Evolutionary conservation across 2,797 vertebrate species (phyloP), one percentile per base, ranked within the genome.

Genomic region (Urosaurus nigricauda): DNA sequence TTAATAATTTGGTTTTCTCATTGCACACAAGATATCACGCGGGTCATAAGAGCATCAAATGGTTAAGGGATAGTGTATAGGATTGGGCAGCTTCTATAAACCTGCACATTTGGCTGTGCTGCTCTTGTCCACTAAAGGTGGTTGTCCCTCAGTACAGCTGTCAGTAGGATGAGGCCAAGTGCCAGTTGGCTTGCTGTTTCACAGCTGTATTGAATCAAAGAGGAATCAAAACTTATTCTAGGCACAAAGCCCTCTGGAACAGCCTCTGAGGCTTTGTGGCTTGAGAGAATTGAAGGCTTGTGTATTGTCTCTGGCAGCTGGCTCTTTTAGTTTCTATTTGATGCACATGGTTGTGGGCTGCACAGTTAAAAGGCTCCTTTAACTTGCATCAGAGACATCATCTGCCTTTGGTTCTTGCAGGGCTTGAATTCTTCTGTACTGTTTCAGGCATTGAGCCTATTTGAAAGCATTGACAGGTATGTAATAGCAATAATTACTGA

Each of bases 201-300:
- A 1, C 1, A 65, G 32, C 53, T 35, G 17, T 71, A 13, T 26
- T 71, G 0, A 0, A 60, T 87, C 51, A 17, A 2, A 19, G 58
- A 37, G 74, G 88, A 35, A 68, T n/a, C 32, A 81, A 84, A 85
- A 79, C 74, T 82, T 88, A 79, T 32, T 83, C 78, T 89, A 68
- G 43, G 58, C 47, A 60, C 24, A 43, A 73, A 53, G n/a, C 75
- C 75, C 58, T 53, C 63, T 74, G 88, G 81, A 83, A 5, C 9
- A 58, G 14, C 78, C 71, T 87, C 51, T 83, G 17, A 84, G 79
- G 87, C 58, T 71, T 47, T 71, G 81, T 88, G 87, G 80, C 83
- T 91, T 78, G 71, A 63, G 84, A 51, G 75, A 37, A 81, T 56
- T 84, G 63, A 75, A 71, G 47, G 35, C 58, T 84, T 74, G 70